phyloP scores from a whole-genome alignment of 1,140 invertebrate species.

The Meteorus sp. region DNA sequence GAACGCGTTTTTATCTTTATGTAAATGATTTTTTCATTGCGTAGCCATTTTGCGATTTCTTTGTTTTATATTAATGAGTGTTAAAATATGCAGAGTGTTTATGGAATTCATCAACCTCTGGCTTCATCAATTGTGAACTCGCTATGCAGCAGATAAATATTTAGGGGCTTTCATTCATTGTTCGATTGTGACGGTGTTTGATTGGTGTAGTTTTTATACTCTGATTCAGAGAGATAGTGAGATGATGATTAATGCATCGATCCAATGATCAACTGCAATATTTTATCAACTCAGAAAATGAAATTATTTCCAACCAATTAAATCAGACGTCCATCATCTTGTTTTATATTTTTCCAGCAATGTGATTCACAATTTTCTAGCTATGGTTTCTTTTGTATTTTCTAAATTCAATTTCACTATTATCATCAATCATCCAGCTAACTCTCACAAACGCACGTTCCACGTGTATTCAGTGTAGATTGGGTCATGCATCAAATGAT shows the following conservation, averaged over 20 bases:
- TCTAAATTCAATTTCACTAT: slow-evolving; percentile 19
- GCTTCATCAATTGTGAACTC: too few relatives aligned
- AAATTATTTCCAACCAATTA: too few relatives aligned
- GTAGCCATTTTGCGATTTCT: too few relatives aligned
- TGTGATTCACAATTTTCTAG: slow-evolving; percentile 7
- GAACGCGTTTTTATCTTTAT: slow-evolving; percentile 3
- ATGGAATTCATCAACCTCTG: too few relatives aligned
- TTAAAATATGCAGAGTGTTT: too few relatives aligned
- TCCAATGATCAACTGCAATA: slow-evolving; percentile 49
- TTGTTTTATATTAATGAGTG: too few relatives aligned
- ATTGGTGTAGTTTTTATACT: too few relatives aligned
- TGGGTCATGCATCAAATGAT: too few relatives aligned
- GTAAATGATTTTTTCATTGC: background rate
- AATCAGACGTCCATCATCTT: slow-evolving; percentile 46
- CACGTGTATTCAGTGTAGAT: background rate
- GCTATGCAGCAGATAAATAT: too few relatives aligned
- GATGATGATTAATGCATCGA: slow-evolving; percentile 41
- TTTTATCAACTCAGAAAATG: too few relatives aligned
- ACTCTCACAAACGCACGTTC: slow-evolving; percentile 16
- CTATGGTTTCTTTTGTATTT: slow-evolving; percentile 20
- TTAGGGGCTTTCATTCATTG: background rate
- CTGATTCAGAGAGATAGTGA: slow-evolving; percentile 18
- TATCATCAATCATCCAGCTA: slow-evolving; percentile 24
- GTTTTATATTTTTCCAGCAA: slow-evolving; percentile 16
- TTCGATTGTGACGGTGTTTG: slow-evolving; percentile 15